A percentile compares a stretch with the other conserved stretches of the same genome.
Conservation (phyloP, 2,797 vertebrate species). For the Scomberomorus guttatus region DNA sequence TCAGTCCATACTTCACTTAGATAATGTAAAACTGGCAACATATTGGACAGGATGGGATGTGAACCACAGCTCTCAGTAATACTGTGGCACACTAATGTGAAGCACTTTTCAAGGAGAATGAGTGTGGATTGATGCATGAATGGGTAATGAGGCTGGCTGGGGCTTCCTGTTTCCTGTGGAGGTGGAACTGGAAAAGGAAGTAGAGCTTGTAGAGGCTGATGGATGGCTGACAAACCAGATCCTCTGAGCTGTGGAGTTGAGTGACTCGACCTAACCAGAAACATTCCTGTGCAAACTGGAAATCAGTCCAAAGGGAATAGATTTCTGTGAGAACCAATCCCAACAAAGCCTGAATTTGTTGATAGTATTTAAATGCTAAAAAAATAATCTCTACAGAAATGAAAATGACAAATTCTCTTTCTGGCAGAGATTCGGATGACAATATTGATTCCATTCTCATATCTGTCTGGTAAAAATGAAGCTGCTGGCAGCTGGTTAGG, state of each 20-base stretch:
- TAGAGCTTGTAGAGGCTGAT: conserved; percentile 41
- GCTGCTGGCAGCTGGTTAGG: no score
- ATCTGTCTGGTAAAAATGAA: no score
- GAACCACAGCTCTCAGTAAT: conserved; percentile 4
- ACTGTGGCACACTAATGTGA: conserved; percentile 7
- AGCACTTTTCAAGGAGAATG: conserved; percentile 8
- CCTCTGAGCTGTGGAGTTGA: conserved; percentile 52
- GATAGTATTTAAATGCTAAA: conserved; percentile 23
- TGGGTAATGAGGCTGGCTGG: conserved; percentile 33
- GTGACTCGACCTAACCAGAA: conserved; percentile 41
- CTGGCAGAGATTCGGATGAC: no score
- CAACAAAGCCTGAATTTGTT: conserved; percentile 19
- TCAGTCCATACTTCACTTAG: not conserved
- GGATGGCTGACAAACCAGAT: conserved; percentile 59
- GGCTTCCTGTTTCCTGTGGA: conserved; percentile 74
- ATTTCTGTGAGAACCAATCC: conserved; percentile 36
- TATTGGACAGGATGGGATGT: conserved; percentile 17
- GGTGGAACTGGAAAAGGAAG: conserved; percentile 70
- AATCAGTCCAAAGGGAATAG: conserved; percentile 11
- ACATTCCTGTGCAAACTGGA: conserved; percentile 48
- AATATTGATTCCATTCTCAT: no score
- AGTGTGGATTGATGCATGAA: conserved; percentile 66
- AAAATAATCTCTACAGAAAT: no score
- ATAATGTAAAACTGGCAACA: conserved; percentile 6
- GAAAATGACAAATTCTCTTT: no score